phyloP scores from a whole-genome alignment of 2,113 vertebrate species.

The Pyxicephalus adspersus region DNA sequence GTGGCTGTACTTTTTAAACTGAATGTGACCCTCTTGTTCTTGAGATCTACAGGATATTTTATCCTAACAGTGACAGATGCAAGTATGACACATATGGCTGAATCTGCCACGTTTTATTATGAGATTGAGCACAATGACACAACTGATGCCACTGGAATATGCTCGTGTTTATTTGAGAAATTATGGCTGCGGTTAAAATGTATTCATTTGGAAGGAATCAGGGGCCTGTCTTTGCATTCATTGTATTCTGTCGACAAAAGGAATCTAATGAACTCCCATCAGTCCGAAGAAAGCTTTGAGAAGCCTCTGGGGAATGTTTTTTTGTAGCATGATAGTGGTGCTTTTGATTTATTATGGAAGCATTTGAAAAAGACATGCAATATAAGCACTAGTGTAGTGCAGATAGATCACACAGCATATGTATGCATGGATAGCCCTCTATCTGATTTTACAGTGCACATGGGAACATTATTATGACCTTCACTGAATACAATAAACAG shows the following conservation, averaged over 20 bases:
- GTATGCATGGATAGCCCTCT: constrained; percentile 8
- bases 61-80: constrained; percentile 43
- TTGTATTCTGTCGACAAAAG: constrained; percentile 49
- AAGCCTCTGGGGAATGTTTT: constrained; percentile 15
- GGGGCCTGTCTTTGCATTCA: constrained; percentile 53
- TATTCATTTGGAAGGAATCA: constrained; percentile 65
- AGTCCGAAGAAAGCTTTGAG: constrained; percentile 49
- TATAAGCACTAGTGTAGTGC: neutral
- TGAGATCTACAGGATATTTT: constrained; percentile 16
- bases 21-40: constrained; percentile 34
- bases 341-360: constrained; percentile 44
- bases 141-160: constrained; percentile 57
- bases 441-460: constrained; percentile 29
- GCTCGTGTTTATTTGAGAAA: constrained; percentile 58
- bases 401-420: constrained; percentile 34
- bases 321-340: constrained; percentile 16
- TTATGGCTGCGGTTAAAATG: constrained; percentile 60
- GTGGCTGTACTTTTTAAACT: neutral
- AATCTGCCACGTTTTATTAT: constrained; percentile 26
- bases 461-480: constrained; percentile 38
- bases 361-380: constrained; percentile 20
- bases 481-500: constrained; percentile 12
- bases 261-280: constrained; percentile 59
- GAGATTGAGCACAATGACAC: constrained; percentile 57
- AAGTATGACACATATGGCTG: constrained; percentile 48